Conservation (phyloP, 1,140 invertebrate species). For the Triops cancriformis region DNA sequence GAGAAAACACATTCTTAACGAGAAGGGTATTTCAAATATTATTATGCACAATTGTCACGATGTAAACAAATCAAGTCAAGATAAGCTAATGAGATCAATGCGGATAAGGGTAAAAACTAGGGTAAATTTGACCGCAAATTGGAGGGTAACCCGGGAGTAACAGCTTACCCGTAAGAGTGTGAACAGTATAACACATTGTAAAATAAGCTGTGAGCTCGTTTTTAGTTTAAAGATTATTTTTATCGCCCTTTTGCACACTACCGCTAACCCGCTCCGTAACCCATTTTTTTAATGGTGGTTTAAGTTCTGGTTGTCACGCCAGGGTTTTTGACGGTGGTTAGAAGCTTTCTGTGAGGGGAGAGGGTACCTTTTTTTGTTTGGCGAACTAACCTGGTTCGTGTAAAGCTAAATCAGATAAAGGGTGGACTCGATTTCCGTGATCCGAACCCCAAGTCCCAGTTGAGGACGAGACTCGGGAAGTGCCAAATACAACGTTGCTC, state of each 20-base stretch:
- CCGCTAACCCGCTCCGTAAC: slow-evolving; percentile 13
- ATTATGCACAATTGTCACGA: no score
- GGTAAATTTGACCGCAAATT: no score
- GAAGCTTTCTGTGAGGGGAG: not conserved
- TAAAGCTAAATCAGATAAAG: slow-evolving; percentile 25
- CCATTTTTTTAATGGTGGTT: not conserved
- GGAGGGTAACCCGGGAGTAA: no score
- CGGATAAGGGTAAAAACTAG: no score
- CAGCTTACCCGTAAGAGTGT: no score
- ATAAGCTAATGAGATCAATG: no score
- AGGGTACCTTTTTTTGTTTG: not conserved
- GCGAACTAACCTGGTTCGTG: slow-evolving; percentile 26
- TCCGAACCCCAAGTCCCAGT: not conserved
- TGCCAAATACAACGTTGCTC: not conserved
- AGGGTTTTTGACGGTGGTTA: not conserved
- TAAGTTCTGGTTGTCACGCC: slow-evolving; percentile 11
- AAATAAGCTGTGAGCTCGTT: not conserved
- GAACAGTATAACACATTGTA: no score
- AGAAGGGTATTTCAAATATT: no score
- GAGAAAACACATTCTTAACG: no score
- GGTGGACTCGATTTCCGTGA: slow-evolving; percentile 21
- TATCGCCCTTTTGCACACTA: not conserved
- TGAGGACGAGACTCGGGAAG: not conserved
- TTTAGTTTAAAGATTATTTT: not conserved
- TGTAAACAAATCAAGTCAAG: no score